These are phyloP conservation scores for Mamestra brassicae DNA, from an alignment of 2,888 invertebrate species.

Conservation along the genomic window DNA sequence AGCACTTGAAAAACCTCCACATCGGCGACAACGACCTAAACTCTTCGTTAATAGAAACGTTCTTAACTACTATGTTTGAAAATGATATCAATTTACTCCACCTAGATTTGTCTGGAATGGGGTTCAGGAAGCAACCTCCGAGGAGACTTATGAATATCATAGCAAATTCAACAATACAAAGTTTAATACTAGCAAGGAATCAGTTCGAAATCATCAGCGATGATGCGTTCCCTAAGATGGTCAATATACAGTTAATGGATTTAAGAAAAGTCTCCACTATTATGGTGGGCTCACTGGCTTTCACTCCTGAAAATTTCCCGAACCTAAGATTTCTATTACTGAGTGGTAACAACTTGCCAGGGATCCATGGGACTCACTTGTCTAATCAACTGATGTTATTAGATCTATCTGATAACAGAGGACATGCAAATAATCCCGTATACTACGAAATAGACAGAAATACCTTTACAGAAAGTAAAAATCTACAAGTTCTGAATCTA, in stretches of 20 bases:
- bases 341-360: conserved; percentile 89
- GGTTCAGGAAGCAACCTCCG: conserved; percentile 89
- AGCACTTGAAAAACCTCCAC: conserved; percentile 83
- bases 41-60: conserved; percentile 80
- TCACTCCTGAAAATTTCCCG: conserved; percentile 85
- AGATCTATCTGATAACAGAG: conserved; percentile 89
- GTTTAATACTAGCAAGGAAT: conserved; percentile 88
- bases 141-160: conserved; percentile 86
- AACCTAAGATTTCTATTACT: conserved; percentile 88
- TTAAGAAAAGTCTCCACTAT: conserved; percentile 88
- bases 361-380: conserved; percentile 88
- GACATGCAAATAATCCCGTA: conserved; percentile 80
- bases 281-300: conserved; percentile 86
- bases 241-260: conserved; percentile 89
- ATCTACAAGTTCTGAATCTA: conserved; percentile 87
- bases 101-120: conserved; percentile 89
- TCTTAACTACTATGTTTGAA: conserved; percentile 80
- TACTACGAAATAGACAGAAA: conserved; percentile 88
- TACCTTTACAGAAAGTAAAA: conserved; percentile 87
- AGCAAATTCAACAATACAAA: conserved; percentile 86
- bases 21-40: conserved; percentile 90
- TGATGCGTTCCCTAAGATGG: conserved; percentile 90
- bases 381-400: conserved; percentile 86
- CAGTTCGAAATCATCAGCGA: conserved; percentile 90
- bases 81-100: conserved; percentile 82